Base-by-base conservation (phyloP, 2,888 invertebrate species). In the Caenorhabditis auriculariae region DNA sequence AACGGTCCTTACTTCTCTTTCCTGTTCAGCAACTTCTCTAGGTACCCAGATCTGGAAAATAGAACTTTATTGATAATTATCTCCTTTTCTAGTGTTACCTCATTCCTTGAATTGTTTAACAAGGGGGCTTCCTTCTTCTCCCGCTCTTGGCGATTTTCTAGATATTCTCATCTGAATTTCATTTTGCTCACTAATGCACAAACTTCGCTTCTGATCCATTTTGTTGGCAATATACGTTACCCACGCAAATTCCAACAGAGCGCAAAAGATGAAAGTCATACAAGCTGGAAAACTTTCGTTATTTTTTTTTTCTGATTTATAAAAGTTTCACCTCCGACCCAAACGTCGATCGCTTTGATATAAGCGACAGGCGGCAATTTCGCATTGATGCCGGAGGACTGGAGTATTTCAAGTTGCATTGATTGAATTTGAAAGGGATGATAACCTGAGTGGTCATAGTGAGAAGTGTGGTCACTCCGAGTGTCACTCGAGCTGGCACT, bases 381-480 rank as follows among this genome's bases (percentile, higher is more conserved):
- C 4, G 78, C 75, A 38, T 78, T 76, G 21, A 77, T 77, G 45
- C 77, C 77, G 7, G 76, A 77, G 2, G 75, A 66, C 60, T 68
- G 32, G 24, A 54, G 19, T 38, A 28, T 12, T 17, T 39, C n/a
- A 9, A 26, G 7, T n/a, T n/a, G n/a, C n/a, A n/a, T 32, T 9
- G 7, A 15, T 7, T 7, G 15, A 32, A 32, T 6, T 41, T 41
- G 21, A 19, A 23, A n/a, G n/a, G n/a, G n/a, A n/a, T n/a, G n/a
- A n/a, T n/a, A n/a, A n/a, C 65, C 49, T 93, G 93, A 24, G 93
- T 94, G 37, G 93, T 93, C 93, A 94, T 94, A 48, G 93, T 94
- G 69, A 94, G 88, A 45, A 94, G 87, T 42, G 94, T 94, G 54
- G 94, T 94, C 60, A 94, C 94, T 82, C 94, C 94, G 80, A 94